Evolutionary conservation across 1,140 invertebrate species (phyloP), one percentile per base, ranked within the genome.

Genomic region (Drosophila mojavensis): DNA sequence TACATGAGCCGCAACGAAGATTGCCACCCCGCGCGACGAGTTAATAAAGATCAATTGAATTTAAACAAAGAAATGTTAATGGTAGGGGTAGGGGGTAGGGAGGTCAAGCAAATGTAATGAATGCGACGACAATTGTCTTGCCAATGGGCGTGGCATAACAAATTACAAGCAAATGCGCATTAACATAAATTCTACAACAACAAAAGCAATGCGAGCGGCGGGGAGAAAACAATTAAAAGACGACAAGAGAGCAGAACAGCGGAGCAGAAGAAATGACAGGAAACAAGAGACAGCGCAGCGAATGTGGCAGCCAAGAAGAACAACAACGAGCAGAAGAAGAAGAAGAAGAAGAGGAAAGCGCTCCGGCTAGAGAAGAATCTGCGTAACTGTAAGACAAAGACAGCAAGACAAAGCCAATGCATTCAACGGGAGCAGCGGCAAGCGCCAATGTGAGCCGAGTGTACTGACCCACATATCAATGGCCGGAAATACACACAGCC

Each of bases 41-140:
- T 84, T 88, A 88, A 88, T 88, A 81, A 89, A 88, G 84, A 89
- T 88, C 84, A 88, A 88, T 88, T 89, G 84, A 88, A 88, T 88
- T 88, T 88, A 88, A 88, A 88, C 84, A 88, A 88, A 89, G 84
- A 67, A 72, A 71, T 59, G n/a, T 48, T 39, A 51, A 7, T 3
- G 45, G 56, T 33, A 54, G 54, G 43, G 39, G 13, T 47, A 15
- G 61, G 54, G 43, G 39, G 13, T 47, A 15, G 61, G 9, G 55
- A 66, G 58, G 69, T 69, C 79, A 83, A 83, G 73, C 71, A 73
- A 79, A 75, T 69, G 79, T 71, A 59, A 56, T 30, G 51, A 39
- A 39, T 39, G 9, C 54, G 17, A 28, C 71, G 43, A 69, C 66
- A 58, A 70, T 70, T 59, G 59, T 70, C 59, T 67, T 73, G 20